A percentile compares a stretch with the other conserved stretches of the same genome.
These are phyloP conservation scores for Zaprionus bogoriensis DNA, from an alignment of 2,888 invertebrate genomes.

Conservation along the genomic window DNA sequence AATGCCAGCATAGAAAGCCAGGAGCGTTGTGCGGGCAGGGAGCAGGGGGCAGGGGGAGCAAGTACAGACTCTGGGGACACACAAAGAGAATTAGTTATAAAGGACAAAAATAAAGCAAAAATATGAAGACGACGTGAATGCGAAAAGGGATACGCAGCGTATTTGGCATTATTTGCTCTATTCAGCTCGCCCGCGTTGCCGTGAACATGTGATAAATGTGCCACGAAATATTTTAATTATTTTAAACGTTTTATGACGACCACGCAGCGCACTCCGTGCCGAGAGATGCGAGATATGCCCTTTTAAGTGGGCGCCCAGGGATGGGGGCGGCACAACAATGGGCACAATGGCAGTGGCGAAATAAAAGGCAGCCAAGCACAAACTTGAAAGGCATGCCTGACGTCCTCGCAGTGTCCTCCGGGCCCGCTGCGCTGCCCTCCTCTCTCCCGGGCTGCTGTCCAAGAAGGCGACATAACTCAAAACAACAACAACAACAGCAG, in stretches of 20 bases:
- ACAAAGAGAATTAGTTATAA: conserved; percentile 74
- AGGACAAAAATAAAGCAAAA: conserved; percentile 34
- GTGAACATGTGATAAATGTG: conserved; percentile 73
- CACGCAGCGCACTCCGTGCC: conserved; percentile 24
- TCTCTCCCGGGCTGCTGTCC: too few species aligned
- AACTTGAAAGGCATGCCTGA: conserved; percentile 43
- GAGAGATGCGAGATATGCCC: conserved; percentile 65
- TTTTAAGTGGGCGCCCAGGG: conserved; percentile 38
- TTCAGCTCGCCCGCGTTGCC: conserved; percentile 13
- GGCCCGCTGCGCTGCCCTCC: background rate
- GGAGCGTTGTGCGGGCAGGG: too few species aligned
- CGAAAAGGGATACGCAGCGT: conserved; percentile 65
- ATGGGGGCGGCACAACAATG: conserved; percentile 10
- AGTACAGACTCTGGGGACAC: conserved; percentile 45
- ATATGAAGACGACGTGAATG: conserved; percentile 15
- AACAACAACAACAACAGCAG: conserved; percentile 35
- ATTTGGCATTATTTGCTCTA: conserved; percentile 59
- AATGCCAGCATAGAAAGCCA: conserved; percentile 30
- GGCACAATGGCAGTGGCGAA: conserved; percentile 66
- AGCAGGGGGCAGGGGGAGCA: conserved; percentile 9
- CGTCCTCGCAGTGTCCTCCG: conserved; percentile 4
- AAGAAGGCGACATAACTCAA: conserved; percentile 70
- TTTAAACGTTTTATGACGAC: conserved; percentile 80
- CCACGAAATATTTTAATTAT: conserved; percentile 81
- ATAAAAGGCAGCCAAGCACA: conserved; percentile 64